These are phyloP conservation scores for Latrodectus hesperus DNA, from an alignment of 2,888 invertebrate species.

Conservation along the genomic window DNA sequence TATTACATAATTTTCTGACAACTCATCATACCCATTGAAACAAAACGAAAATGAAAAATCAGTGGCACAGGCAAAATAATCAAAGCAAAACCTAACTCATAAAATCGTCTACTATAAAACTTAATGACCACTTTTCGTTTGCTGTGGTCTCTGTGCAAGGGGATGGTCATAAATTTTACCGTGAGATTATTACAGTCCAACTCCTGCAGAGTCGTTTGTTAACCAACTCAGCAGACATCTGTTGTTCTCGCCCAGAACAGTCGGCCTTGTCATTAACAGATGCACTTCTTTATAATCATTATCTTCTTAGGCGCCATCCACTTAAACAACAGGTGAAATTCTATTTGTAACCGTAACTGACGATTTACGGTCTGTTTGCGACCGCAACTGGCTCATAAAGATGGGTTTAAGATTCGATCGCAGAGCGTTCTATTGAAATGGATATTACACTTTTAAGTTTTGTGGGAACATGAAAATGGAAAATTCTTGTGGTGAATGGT, in stretches of 20 bases:
- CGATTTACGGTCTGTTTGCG: slow-evolving; percentile 11
- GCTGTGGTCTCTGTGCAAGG: too few species aligned
- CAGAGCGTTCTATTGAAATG: too few species aligned
- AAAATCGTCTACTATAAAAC: too few species aligned
- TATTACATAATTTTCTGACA: too few species aligned
- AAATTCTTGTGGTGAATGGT: too few species aligned
- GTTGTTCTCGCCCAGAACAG: slow-evolving; percentile 22
- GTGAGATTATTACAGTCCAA: not conserved
- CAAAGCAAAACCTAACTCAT: too few species aligned
- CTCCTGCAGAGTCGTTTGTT: not conserved
- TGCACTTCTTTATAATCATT: slow-evolving; percentile 13
- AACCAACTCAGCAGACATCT: slow-evolving; percentile 26
- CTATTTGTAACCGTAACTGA: slow-evolving; percentile 5
- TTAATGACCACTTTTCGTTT: too few species aligned
- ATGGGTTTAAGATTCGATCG: not conserved
- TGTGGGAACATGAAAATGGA: too few species aligned
- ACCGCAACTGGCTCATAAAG: slow-evolving; percentile 26
- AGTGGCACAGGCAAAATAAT: too few species aligned
- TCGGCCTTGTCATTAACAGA: slow-evolving; percentile 20
- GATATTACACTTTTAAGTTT: too few species aligned
- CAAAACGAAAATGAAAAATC: too few species aligned
- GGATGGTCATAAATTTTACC: not conserved
- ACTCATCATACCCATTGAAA: too few species aligned
- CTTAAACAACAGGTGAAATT: slow-evolving; percentile 34
- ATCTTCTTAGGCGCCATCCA: slow-evolving; percentile 1